phyloP scores from a whole-genome alignment of 37 sponge, comb jelly and placozoan species.

The Halichondria panicea region DNA sequence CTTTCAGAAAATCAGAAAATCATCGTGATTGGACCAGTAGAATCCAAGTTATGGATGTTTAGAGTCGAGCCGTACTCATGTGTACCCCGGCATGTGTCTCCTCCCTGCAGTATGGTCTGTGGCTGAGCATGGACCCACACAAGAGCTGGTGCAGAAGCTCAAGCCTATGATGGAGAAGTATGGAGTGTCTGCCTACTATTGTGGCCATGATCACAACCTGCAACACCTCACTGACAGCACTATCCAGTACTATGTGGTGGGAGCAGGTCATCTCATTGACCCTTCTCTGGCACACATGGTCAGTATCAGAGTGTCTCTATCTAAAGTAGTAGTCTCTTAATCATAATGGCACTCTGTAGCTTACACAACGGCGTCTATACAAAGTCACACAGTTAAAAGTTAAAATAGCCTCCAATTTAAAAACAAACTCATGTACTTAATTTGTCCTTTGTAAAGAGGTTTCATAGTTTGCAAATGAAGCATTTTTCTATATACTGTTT shows the following conservation, averaged over 20 bases:
- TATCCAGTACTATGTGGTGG: conserved; percentile 81
- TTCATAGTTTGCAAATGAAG: background rate
- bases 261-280: conserved; percentile 84
- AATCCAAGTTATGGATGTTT: too few relatives aligned
- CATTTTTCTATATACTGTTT: background rate
- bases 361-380: too few relatives aligned
- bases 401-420: too few relatives aligned
- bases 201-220: conserved; percentile 87
- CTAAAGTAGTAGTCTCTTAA: background rate
- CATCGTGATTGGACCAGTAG: too few relatives aligned
- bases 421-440: too few relatives aligned
- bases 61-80: too few relatives aligned
- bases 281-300: conserved; percentile 65
- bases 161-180: conserved; percentile 68
- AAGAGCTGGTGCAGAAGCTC: conserved; percentile 51
- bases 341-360: background rate
- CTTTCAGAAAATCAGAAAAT: too few relatives aligned
- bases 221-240: conserved; percentile 71
- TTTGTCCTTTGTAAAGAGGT: background rate
- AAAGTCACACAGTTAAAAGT: background rate
- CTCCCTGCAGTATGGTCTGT: conserved; percentile 82
- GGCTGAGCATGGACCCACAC: conserved; percentile 84
- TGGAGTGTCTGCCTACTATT: conserved; percentile 74
- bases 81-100: too few relatives aligned
- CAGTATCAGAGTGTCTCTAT: background rate